Base-by-base conservation (phyloP, 2,113 vertebrate species). In the Paratilapia polleni region DNA sequence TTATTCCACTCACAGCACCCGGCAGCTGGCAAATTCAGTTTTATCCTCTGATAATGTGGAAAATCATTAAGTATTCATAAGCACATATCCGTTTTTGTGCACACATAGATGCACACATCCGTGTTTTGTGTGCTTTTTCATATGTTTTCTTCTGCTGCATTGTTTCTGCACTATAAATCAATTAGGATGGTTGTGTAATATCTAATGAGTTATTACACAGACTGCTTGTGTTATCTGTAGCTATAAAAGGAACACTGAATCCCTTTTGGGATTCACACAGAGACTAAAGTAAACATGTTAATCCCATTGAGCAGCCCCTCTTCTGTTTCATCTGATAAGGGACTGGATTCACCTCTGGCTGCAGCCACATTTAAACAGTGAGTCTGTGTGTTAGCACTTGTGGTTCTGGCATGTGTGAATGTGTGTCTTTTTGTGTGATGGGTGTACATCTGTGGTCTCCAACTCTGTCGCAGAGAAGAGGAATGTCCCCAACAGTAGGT, bases 61-160 rank as follows among this genome's bases (percentile, higher is more conserved):
- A 87, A 86, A 92, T 84, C 91, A 92, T 94, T 87, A 94, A 94
- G 88, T 93, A 95, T 95, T 95, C 91, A 94, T 95, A 91, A 83
- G 66, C 47, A 73, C 47, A 52, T 52, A 90, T 61, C 87, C 43
- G 81, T 89, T 88, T 77, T 52, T 73, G 43, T 52, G 66, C 31
- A 52, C 66, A 73, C 66, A 31, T 87, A 86, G 82, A 92, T 91
- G 89, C 82, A 63, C 84, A 81, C 75, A 83, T 63, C 70, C 38
- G 74, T 88, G 92, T 91, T 87, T 59, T 28, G 52, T 85, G 78
- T 79, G 82, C 36, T 66, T 70, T 85, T 89, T 88, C 11, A 49
- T 60, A 73, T 82, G 60, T 92, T 83, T 80, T 59, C 34, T 77
- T 75, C 80, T 77, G 31, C 28, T 60, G 78, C 74, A 63, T 83